phyloP scores from a whole-genome alignment of 2,797 vertebrate species.

The Urosaurus nigricauda region DNA sequence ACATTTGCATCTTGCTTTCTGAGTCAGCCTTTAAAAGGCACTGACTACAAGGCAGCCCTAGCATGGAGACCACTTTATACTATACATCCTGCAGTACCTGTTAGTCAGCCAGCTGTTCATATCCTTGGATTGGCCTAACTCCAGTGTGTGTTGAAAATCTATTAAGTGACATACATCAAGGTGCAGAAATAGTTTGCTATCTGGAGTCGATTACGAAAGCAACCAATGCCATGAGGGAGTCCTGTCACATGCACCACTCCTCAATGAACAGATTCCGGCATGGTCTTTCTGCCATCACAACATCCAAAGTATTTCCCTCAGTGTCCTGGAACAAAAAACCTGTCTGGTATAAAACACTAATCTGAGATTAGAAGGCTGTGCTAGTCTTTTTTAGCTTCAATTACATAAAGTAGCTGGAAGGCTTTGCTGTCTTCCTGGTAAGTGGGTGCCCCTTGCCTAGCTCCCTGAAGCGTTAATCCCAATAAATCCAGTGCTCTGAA shows the following conservation, averaged over 20 bases:
- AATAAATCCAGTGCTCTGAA: slow-evolving; percentile 32
- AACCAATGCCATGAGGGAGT: neutral
- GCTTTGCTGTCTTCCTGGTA: slow-evolving; percentile 37
- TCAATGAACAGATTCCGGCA: neutral
- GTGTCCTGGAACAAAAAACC: slow-evolving; percentile 19
- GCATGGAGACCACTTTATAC: too few species aligned
- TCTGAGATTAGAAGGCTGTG: slow-evolving; percentile 32
- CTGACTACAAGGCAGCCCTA: neutral
- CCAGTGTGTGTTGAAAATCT: neutral
- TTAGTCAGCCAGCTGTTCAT: neutral
- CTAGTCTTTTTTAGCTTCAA: slow-evolving; percentile 35
- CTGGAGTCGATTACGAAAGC: neutral
- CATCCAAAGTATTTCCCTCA: neutral
- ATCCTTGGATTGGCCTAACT: neutral
- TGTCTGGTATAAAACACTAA: slow-evolving; percentile 17
- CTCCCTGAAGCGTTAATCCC: slow-evolving; percentile 29
- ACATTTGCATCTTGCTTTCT: neutral
- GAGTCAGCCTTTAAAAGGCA: neutral
- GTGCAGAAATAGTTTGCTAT: neutral
- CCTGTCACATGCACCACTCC: neutral
- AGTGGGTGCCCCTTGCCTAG: slow-evolving; percentile 25
- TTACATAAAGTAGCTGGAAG: slow-evolving; percentile 43
- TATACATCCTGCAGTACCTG: neutral
- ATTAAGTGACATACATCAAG: neutral
- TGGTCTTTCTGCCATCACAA: neutral